A percentile compares a stretch with the other conserved stretches of the same genome.
Evolutionary conservation across 2,888 invertebrate genomes (phyloP).

Genomic region (Camptogramma bilineatum): DNA sequence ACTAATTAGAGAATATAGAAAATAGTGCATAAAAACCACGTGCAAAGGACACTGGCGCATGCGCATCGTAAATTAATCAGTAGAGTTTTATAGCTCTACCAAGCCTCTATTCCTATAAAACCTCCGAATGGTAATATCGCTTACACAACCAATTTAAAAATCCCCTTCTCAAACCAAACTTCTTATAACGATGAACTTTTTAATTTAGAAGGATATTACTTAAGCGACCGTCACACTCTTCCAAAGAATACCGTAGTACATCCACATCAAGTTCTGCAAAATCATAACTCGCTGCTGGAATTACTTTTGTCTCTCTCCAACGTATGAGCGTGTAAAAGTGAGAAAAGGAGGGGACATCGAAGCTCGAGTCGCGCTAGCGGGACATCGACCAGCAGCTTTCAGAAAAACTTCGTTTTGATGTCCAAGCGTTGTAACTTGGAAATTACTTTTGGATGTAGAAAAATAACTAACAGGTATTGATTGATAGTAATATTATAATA

Average conservation of each 20-base stretch:
- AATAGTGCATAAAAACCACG: constrained; percentile 2
- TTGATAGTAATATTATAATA: neutral
- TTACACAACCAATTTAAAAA: constrained; percentile 53
- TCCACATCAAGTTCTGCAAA: constrained; percentile 80
- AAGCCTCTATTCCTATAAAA: constrained; percentile 64
- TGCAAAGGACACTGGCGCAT: constrained; percentile 1
- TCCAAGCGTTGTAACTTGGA: constrained; percentile 65
- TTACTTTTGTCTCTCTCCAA: constrained; percentile 61
- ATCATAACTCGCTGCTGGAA: constrained; percentile 53
- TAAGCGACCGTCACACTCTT: constrained; percentile 69
- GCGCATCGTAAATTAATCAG: constrained; percentile 55
- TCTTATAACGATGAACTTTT: constrained; percentile 48
- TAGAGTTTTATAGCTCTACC: constrained; percentile 61
- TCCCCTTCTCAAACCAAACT: constrained; percentile 43
- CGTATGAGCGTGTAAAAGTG: constrained; percentile 52
- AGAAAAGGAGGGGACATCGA: constrained; percentile 62
- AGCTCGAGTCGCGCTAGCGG: constrained; percentile 80
- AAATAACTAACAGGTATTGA: neutral
- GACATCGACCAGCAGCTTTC: constrained; percentile 85
- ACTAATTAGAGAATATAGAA: neutral
- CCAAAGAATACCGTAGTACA: constrained; percentile 69
- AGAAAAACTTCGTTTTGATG: constrained; percentile 72
- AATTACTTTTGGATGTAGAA: constrained; percentile 34
- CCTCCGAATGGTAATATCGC: constrained; percentile 60
- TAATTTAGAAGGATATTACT: constrained; percentile 63